Evolutionary conservation across 2,888 invertebrate genomes (phyloP), one percentile per base, ranked within the genome.

Genomic region (Boloria selene): DNA sequence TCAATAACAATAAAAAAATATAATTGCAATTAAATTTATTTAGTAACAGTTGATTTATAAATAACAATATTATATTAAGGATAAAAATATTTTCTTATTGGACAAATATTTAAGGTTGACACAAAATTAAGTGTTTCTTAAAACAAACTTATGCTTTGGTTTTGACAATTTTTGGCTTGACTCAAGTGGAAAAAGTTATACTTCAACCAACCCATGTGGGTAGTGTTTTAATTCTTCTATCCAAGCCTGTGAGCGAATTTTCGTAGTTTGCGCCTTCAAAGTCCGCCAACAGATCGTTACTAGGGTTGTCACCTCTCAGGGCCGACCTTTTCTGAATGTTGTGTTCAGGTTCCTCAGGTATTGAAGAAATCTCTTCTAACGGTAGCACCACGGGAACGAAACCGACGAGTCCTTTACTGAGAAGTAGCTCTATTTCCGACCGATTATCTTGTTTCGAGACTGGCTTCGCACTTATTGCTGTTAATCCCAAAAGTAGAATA

Each of bases 221-320:
- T 13, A 92, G 78, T 66, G 89, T 86, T 75, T 88, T 91, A 52
- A 92, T 91, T 75, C 88, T 87, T 65, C 92, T 82, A 6, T 87
- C 87, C 0, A 90, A 65, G 67, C 83, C 81, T 0, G 82, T 76
- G 10, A 85, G 68, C 2, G 82, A 83, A 50, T 81, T 82, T 49
- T 88, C 88, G 53, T 81, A 82, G 16, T 82, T 75, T 2, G 82
- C 74, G 3, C 80, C 84, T 6, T 91, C 90, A n/a, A 81, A 78
- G 59, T 85, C 81, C n/a, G 84, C 83, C 55, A 91, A 70, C 22
- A 92, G 75, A 64, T 90, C 90, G 65, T 84, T 85, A 71, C 80
- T 84, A 0, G 84, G 83, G 66, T 85, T 86, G 62, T 89, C 89
- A 61, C 83, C 87, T 49, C 84, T 79, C 1, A 88, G 71, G 3